Evolutionary conservation across 2,888 invertebrate species (phyloP).

Genomic region (Piscicola geometra): DNA sequence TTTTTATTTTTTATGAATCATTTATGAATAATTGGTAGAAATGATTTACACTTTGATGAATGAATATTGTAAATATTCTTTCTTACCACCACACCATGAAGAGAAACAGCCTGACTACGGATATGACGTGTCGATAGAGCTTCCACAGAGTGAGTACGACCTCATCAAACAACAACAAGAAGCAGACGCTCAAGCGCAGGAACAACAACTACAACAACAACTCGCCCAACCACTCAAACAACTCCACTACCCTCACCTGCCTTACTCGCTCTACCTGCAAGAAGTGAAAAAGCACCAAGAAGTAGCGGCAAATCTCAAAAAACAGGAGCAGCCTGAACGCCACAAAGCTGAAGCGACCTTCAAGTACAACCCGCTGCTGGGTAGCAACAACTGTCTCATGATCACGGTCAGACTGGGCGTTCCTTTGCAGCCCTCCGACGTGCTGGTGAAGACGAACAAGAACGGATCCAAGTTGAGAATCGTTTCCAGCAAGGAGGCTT

Average conservation of each 20-base stretch:
- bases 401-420: conserved; percentile 20
- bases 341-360: background rate
- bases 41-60: too few relatives aligned
- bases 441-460: conserved; percentile 37
- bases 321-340: background rate
- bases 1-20: too few relatives aligned
- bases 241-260: background rate
- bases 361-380: background rate
- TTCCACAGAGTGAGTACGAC: background rate
- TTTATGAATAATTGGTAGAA: too few relatives aligned
- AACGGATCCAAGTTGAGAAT: conserved; percentile 32
- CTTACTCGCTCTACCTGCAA: background rate
- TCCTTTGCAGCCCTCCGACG: conserved; percentile 33
- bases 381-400: conserved; percentile 20
- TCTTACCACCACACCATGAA: background rate
- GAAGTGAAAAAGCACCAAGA: background rate
- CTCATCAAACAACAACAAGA: background rate
- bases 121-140: background rate
- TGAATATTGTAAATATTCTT: too few relatives aligned
- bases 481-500: conserved; percentile 1
- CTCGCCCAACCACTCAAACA: background rate
- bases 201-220: background rate
- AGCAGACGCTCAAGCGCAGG: background rate
- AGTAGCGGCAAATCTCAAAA: background rate
- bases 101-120: background rate